Conservation (phyloP, 2,113 vertebrate species). For the Canis aureus region DNA sequence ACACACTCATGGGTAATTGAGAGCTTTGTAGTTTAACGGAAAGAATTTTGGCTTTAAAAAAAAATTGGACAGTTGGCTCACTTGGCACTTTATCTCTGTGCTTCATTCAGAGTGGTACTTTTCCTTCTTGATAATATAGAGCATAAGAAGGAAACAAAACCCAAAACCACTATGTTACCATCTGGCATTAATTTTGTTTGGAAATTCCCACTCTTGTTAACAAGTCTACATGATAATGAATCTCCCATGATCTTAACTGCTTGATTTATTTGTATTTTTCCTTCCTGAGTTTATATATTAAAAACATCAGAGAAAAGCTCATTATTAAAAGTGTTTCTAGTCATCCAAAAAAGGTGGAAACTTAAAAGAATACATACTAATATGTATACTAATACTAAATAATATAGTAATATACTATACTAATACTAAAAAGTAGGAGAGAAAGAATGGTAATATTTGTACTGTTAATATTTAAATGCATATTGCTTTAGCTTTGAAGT, state of each 20-base stretch:
- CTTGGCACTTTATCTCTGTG: background rate
- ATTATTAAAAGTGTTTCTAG: constrained; percentile 18
- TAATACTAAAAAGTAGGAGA: background rate
- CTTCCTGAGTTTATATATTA: constrained; percentile 59
- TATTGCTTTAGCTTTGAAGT: background rate
- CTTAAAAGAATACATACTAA: background rate
- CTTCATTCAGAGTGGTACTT: constrained; percentile 25
- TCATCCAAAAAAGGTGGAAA: background rate
- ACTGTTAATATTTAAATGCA: background rate
- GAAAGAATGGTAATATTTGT: background rate
- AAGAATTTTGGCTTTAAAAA: background rate
- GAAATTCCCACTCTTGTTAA: constrained; percentile 68
- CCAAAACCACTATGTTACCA: background rate
- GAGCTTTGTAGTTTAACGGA: background rate
- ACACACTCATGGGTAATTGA: background rate
- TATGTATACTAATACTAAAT: background rate
- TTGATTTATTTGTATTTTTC: constrained; percentile 44
- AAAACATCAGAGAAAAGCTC: background rate
- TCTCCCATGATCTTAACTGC: background rate
- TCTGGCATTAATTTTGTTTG: constrained; percentile 61
- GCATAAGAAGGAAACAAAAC: background rate
- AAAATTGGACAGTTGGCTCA: background rate
- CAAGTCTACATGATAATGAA: constrained; percentile 30
- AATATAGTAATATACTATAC: too few relatives aligned
- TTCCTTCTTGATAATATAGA: constrained; percentile 37